Evolutionary conservation across 2,888 invertebrate genomes (phyloP), one percentile per base, ranked within the genome.

Genomic region (Megamerina dolium): DNA sequence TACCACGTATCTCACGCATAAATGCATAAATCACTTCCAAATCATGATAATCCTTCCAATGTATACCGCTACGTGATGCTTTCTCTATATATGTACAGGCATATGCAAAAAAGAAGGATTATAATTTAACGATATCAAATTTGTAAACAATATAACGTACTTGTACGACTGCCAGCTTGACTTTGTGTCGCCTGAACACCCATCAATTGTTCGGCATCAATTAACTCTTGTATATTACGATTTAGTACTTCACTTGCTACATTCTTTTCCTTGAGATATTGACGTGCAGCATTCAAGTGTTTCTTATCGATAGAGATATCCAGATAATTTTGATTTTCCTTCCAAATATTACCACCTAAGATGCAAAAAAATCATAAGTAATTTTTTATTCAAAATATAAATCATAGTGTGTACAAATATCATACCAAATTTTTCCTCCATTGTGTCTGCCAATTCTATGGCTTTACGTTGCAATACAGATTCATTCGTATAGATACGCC

Each of bases 41-140:
- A 2, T 82, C 78, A 56, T 89, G 85, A 61, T 84, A 89, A 37
- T 83, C 79, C 52, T 77, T 77, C 87, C 88, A 89, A 51, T 86
- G 82, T 70, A 88, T 75, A 33, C 59, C 59, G 50, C 65, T 64
- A 8, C 49, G 48, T 1, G 60, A 46, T 27, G 61, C 61, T 43
- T 59, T 65, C 45, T 64, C 68, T 64, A 37, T 30, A 19, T n/a
- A n/a, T n/a, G n/a, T n/a, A n/a, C n/a, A n/a, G 14, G 13, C 26
- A 21, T 17, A 30, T 12, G 36, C 12, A 45, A 45, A 13, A 10
- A 10, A 18, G 30, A 21, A 31, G 20, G 6, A 37, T 5, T 36
- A 41, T 16, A 16, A 3, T 6, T 19, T n/a, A 30, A 30, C n/a
- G n/a, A n/a, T n/a, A 17, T 23, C 16, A 20, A 13, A 35, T 17